Conservation (phyloP, 2,797 vertebrate genomes). For the Melanotaenia boesemani region DNA sequence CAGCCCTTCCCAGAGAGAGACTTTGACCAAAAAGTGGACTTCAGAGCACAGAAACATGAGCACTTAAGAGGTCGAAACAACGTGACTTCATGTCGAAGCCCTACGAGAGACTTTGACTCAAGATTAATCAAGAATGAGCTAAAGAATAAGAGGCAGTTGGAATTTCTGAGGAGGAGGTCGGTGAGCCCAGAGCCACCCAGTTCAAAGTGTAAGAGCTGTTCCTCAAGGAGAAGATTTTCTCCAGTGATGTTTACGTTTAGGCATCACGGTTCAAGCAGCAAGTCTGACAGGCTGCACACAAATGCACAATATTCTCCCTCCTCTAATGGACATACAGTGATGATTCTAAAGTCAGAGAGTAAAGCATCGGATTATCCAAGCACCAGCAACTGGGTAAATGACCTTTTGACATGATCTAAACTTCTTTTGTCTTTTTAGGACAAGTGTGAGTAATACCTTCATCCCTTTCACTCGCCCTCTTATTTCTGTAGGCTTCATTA, state of each 20-base stretch:
- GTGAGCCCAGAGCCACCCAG: slow-evolving; percentile 58
- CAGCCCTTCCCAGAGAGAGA: slow-evolving; percentile 46
- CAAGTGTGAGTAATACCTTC: neutral
- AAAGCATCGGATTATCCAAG: slow-evolving; percentile 48
- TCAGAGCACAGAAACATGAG: slow-evolving; percentile 78
- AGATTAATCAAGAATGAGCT: slow-evolving; percentile 73
- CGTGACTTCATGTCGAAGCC: slow-evolving; percentile 82
- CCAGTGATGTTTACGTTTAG: slow-evolving; percentile 26
- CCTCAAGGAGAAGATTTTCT: slow-evolving; percentile 23
- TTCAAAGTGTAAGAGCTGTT: slow-evolving; percentile 35
- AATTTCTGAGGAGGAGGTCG: slow-evolving; percentile 81
- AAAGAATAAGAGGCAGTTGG: slow-evolving; percentile 81
- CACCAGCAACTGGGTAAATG: slow-evolving; percentile 74
- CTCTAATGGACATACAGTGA: slow-evolving; percentile 54
- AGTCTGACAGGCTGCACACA: slow-evolving; percentile 34
- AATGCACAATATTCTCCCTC: slow-evolving; percentile 22
- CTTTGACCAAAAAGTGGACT: slow-evolving; percentile 76
- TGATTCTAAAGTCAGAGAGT: slow-evolving; percentile 45
- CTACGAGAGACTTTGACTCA: slow-evolving; percentile 66
- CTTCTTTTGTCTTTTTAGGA: neutral
- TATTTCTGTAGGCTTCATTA: slow-evolving; percentile 52
- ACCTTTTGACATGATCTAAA: neutral
- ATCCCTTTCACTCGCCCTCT: slow-evolving; percentile 8
- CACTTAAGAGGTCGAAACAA: slow-evolving; percentile 82
- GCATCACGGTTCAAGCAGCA: slow-evolving; percentile 17